These are phyloP conservation scores for Pomacea canaliculata DNA, from an alignment of 2,888 invertebrate species.

Conservation along the genomic window DNA sequence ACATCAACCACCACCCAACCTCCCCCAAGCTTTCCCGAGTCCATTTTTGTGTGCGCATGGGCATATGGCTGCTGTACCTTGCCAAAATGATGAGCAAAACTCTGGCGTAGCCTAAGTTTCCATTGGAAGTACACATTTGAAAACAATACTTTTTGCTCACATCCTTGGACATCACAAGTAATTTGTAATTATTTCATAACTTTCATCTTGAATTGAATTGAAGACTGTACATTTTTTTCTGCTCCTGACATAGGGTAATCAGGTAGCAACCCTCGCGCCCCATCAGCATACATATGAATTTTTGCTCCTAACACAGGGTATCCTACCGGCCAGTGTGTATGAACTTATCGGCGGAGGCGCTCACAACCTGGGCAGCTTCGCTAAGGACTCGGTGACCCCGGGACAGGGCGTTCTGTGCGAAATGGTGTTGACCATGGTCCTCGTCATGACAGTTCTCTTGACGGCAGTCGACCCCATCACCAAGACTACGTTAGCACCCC, in stretches of 20 bases:
- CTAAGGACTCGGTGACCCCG: slow-evolving; percentile 28
- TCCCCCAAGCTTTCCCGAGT: too few species aligned
- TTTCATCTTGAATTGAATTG: not conserved
- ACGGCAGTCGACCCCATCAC: slow-evolving; percentile 65
- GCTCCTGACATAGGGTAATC: not conserved
- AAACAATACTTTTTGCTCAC: too few species aligned
- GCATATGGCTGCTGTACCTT: too few species aligned
- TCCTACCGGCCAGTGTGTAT: slow-evolving; percentile 20
- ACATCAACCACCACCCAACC: too few species aligned
- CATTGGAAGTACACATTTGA: too few species aligned
- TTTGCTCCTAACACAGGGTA: slow-evolving; percentile 22
- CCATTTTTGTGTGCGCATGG: too few species aligned
- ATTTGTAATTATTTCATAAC: not conserved
- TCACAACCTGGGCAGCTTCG: slow-evolving; percentile 14
- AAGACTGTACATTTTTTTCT: not conserved
- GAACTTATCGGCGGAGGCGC: slow-evolving; percentile 34
- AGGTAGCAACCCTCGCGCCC: too few species aligned
- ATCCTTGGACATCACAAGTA: not conserved
- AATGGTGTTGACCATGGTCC: slow-evolving; percentile 47
- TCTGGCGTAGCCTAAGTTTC: too few species aligned
- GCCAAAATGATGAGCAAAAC: too few species aligned
- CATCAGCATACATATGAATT: not conserved
- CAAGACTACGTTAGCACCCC: slow-evolving; percentile 60
- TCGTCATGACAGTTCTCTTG: slow-evolving; percentile 67
- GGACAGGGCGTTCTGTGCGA: slow-evolving; percentile 56